Evolutionary conservation across 2,888 invertebrate species (phyloP).

Genomic region (Trisateles emortualis): DNA sequence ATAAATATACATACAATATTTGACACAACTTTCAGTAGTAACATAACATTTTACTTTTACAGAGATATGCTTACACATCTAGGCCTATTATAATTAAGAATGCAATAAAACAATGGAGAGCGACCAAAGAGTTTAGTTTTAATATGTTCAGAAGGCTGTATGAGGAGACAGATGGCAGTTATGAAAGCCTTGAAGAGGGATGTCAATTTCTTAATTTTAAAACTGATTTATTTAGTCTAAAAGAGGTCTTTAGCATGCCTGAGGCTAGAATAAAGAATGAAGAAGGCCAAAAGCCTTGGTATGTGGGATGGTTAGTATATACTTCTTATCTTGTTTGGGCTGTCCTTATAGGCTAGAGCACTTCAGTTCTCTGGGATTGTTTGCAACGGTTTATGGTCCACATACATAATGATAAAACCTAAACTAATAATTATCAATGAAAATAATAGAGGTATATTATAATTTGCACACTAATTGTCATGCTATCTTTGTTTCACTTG

Average conservation of each 20-base stretch:
- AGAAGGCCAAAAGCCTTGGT: constrained; percentile 91
- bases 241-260: constrained; percentile 93
- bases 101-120: constrained; percentile 92
- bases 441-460: too few species aligned
- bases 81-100: constrained; percentile 93
- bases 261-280: constrained; percentile 88
- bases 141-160: constrained; percentile 90
- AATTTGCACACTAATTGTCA: too few species aligned
- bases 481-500: neutral
- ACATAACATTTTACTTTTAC: constrained; percentile 44
- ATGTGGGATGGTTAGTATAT: constrained; percentile 93
- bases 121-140: constrained; percentile 89
- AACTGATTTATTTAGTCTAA: constrained; percentile 91
- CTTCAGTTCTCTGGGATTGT: too few species aligned
- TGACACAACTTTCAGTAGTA: constrained; percentile 7
- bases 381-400: too few species aligned
- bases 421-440: too few species aligned
- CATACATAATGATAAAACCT: too few species aligned
- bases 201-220: constrained; percentile 96
- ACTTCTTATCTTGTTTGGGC: too few species aligned
- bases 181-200: constrained; percentile 91
- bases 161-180: constrained; percentile 89
- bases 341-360: too few species aligned
- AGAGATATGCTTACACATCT: constrained; percentile 91
- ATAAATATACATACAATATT: constrained; percentile 20